phyloP scores from a whole-genome alignment of 2,797 vertebrate species.

The Silurus aristotelis region DNA sequence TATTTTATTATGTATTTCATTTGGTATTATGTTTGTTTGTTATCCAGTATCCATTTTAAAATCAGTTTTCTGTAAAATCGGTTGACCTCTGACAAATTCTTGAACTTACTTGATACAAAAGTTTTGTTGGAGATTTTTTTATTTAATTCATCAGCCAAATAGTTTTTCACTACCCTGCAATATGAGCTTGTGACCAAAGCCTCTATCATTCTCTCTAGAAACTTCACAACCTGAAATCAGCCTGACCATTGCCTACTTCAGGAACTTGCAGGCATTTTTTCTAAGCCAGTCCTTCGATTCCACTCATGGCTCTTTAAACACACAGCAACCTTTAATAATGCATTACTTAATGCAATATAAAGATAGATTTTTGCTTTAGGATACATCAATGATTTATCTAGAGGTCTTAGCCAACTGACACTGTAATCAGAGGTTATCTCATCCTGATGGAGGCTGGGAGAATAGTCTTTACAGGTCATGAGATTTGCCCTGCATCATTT shows the following conservation, averaged over 20 bases:
- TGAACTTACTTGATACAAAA: background rate
- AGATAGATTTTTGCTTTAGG: conserved; percentile 68
- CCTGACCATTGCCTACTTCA: background rate
- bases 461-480: conserved; percentile 69
- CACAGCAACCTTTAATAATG: conserved; percentile 64
- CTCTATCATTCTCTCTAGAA: background rate
- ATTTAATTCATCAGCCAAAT: background rate
- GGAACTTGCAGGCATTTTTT: conserved; percentile 17
- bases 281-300: conserved; percentile 47
- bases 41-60: too few species aligned
- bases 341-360: conserved; percentile 79
- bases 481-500: conserved; percentile 71
- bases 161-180: background rate
- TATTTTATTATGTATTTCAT: too few species aligned
- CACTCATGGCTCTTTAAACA: conserved; percentile 68
- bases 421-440: conserved; percentile 76
- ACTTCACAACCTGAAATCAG: background rate
- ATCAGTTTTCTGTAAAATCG: too few species aligned
- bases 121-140: background rate
- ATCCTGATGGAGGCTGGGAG: conserved; percentile 72
- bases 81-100: too few species aligned
- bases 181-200: background rate
- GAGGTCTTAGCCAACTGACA: conserved; percentile 75
- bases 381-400: conserved; percentile 77
- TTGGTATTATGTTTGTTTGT: too few species aligned